Evolutionary conservation across 2,797 vertebrate species (phyloP), one percentile per base, ranked within the genome.

Genomic region (Pantherophis vulpinus): DNA sequence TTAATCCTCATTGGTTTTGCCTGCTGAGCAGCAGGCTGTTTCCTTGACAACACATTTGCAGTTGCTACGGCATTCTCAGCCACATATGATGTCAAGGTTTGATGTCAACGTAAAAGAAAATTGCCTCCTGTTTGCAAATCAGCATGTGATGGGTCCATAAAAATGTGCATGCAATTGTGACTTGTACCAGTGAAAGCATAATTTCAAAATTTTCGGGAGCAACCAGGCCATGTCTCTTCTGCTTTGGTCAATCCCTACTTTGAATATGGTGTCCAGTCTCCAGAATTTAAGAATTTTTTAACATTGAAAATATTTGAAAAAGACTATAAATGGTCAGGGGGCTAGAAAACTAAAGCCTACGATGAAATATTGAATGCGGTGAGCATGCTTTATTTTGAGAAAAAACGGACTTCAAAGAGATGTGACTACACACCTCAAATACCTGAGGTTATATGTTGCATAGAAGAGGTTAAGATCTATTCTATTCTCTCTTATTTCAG

Each of bases 1-100:
- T 97, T 97, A 97, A 97, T 97, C 97, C 97, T 97, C 96, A 97
- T 98, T 98, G 97, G 97, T 96, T 97, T 98, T 97, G 97, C 94
- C 96, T 96, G 93, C 93, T 89, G 96, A 98, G 97, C 93, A 92
- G 97, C 98, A 97, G 97, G 97, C 96, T 98, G 98, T 98, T 97
- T 95, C 98, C 97, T 97, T 98, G 97, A 97, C 97, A 97, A 98
- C 98, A 94, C 96, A 97, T 95, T 96, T 97, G 96, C 95, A 86
- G 97, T 98, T 98, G 97, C 97, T 97, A 98, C 93, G 47, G 97
- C 95, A 97, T 96, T 94, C 94, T 96, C 94, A 94, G 96, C 92
- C 96, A 97, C 95, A 96, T 96, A 94, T 89, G 61, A 97, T 97
- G 97, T 97, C 97, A 97, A 97, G 96, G 97, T 96, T 98, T 97